Evolutionary conservation across 2,888 invertebrate genomes (phyloP).

Genomic region (Heliconius ismenius): DNA sequence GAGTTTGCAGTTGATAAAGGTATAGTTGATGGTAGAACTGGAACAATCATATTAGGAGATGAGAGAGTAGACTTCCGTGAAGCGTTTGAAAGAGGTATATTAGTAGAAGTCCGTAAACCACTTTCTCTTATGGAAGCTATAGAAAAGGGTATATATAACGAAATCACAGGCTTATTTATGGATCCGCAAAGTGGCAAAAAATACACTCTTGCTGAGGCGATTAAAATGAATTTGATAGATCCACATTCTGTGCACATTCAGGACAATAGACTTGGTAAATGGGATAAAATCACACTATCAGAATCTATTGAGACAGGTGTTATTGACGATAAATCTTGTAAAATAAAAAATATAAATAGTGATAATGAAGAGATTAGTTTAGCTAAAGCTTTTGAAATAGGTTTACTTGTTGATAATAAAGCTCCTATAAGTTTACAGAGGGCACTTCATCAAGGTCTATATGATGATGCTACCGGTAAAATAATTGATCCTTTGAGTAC

Average conservation of each 20-base stretch:
- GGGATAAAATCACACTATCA: conserved; percentile 88
- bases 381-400: conserved; percentile 89
- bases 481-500: conserved; percentile 90
- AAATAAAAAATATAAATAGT: conserved; percentile 85
- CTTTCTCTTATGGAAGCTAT: conserved; percentile 91
- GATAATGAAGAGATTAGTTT: conserved; percentile 86
- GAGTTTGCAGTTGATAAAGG: conserved; percentile 90
- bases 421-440: conserved; percentile 91
- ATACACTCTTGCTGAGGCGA: conserved; percentile 90
- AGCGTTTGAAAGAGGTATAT: conserved; percentile 91
- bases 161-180: conserved; percentile 89
- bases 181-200: conserved; percentile 90
- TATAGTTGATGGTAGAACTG: conserved; percentile 88
- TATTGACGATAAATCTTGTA: conserved; percentile 87
- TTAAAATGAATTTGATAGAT: conserved; percentile 90
- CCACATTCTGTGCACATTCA: conserved; percentile 91
- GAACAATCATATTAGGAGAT: conserved; percentile 84
- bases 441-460: conserved; percentile 92
- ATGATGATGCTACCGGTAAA: conserved; percentile 90
- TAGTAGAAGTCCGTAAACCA: conserved; percentile 91
- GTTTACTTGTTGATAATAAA: conserved; percentile 90
- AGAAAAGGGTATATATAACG: conserved; percentile 90
- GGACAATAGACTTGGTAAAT: conserved; percentile 88
- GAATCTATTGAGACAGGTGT: conserved; percentile 90
- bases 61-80: conserved; percentile 89